A percentile compares a stretch with the other conserved stretches of the same genome.
These are phyloP conservation scores for Cryptophagus acutangulus DNA, from an alignment of 2,888 invertebrate species.

Conservation along the genomic window DNA sequence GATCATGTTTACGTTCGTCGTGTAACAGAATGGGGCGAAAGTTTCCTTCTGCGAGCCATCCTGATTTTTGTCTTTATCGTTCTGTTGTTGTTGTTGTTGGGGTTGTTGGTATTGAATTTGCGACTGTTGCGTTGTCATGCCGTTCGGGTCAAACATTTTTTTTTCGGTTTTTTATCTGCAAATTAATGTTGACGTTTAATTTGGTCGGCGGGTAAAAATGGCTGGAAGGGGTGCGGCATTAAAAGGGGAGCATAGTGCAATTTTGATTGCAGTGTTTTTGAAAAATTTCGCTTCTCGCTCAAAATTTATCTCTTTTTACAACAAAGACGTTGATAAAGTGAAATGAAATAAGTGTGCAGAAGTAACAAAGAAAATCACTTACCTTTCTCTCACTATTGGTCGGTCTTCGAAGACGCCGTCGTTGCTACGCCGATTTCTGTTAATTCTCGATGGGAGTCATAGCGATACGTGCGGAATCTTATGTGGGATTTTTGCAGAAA, in stretches of 20 bases:
- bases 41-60: conserved; percentile 46
- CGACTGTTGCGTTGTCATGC: conserved; percentile 47
- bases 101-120: conserved; percentile 45
- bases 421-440: conserved; percentile 18
- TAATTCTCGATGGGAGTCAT: conserved; percentile 19
- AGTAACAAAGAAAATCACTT: conserved; percentile 49
- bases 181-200: background rate
- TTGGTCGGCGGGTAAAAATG: background rate
- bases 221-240: background rate
- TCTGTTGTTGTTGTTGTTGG: conserved; percentile 32
- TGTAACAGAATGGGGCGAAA: conserved; percentile 68
- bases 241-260: background rate
- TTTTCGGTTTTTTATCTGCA: background rate
- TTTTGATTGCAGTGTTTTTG: conserved; percentile 17
- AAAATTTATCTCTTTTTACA: conserved; percentile 49
- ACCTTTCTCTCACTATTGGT: conserved; percentile 38
- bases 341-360: conserved; percentile 48
- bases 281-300: conserved; percentile 39
- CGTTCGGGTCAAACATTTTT: conserved; percentile 48
- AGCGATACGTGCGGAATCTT: too few species aligned
- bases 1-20: conserved; percentile 62
- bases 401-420: conserved; percentile 25
- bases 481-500: too few species aligned
- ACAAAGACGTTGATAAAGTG: conserved; percentile 50
- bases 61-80: conserved; percentile 40